A percentile compares a stretch with the other conserved stretches of the same genome.
These are phyloP conservation scores for Bolborhynchus lineola DNA, from an alignment of 2,113 vertebrate genomes.

Conservation along the genomic window DNA sequence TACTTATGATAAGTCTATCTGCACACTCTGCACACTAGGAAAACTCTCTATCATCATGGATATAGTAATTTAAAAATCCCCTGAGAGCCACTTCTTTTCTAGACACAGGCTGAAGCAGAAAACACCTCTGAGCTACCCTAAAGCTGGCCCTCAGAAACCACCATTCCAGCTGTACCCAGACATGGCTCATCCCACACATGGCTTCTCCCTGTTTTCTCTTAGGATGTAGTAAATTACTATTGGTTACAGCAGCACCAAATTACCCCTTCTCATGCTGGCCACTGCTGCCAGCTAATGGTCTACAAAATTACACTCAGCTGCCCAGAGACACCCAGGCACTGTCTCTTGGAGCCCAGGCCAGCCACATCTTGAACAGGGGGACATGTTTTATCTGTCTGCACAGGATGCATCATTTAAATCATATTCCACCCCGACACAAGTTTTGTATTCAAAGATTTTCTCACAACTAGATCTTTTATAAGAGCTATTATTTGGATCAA, in stretches of 20 bases:
- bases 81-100: not conserved
- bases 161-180: not conserved
- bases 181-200: accelerated
- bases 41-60: not conserved
- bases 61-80: not conserved
- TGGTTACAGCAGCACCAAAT: not conserved
- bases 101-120: not conserved
- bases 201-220: not conserved
- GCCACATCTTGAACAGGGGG: accelerated
- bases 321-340: accelerated
- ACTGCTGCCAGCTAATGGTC: accelerated
- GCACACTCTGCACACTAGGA: not conserved
- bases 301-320: not conserved
- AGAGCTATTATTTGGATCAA: not conserved
- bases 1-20: not conserved
- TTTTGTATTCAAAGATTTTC: not conserved
- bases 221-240: not conserved
- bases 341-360: too few species aligned
- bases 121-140: not conserved
- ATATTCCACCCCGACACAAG: accelerated
- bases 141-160: not conserved
- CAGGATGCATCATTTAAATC: not conserved
- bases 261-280: accelerated
- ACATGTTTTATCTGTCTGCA: not conserved
- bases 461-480: not conserved